A percentile compares a stretch with the other conserved stretches of the same genome.
Evolutionary conservation across 92 coral and sea anemone genomes (phyloP).

Genomic region (Heteractis magnifica): DNA sequence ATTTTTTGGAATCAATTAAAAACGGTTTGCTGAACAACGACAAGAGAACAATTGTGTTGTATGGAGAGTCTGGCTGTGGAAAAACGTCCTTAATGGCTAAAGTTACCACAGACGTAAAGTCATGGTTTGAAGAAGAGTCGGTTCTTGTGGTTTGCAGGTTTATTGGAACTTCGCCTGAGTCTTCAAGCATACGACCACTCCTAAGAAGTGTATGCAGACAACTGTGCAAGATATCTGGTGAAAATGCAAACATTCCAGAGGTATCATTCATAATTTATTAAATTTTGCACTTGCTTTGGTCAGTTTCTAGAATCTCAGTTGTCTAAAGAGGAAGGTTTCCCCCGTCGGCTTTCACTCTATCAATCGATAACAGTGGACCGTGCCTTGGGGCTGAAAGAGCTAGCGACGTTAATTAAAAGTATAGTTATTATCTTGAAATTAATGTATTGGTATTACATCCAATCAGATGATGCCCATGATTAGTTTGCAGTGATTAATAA

Average conservation of each 20-base stretch:
- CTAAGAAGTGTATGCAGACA: constrained; percentile 82
- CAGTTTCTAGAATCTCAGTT: too few species aligned
- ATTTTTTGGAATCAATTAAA: constrained; percentile 59
- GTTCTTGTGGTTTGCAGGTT: constrained; percentile 77
- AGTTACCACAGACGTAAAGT: constrained; percentile 58
- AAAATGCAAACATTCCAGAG: constrained; percentile 79
- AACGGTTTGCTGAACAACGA: constrained; percentile 50
- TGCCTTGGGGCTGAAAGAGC: too few species aligned
- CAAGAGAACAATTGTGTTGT: constrained; percentile 61
- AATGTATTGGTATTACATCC: too few species aligned
- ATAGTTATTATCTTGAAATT: too few species aligned
- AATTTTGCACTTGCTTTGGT: not conserved
- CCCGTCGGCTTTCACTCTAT: too few species aligned
- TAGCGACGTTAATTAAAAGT: too few species aligned
- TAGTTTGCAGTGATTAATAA: too few species aligned
- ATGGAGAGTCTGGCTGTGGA: constrained; percentile 96
- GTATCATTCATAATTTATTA: constrained; percentile 34
- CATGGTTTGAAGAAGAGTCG: constrained; percentile 74
- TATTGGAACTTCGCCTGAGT: constrained; percentile 89
- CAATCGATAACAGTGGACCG: too few species aligned
- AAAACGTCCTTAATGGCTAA: constrained; percentile 97
- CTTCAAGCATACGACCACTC: constrained; percentile 81
- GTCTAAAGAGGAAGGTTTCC: too few species aligned
- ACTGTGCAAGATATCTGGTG: constrained; percentile 78
- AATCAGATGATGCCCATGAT: too few species aligned